A percentile compares a stretch with the other conserved stretches of the same genome.
These are phyloP conservation scores for Morus bassanus DNA, from an alignment of 2,797 vertebrate genomes.

Conservation along the genomic window DNA sequence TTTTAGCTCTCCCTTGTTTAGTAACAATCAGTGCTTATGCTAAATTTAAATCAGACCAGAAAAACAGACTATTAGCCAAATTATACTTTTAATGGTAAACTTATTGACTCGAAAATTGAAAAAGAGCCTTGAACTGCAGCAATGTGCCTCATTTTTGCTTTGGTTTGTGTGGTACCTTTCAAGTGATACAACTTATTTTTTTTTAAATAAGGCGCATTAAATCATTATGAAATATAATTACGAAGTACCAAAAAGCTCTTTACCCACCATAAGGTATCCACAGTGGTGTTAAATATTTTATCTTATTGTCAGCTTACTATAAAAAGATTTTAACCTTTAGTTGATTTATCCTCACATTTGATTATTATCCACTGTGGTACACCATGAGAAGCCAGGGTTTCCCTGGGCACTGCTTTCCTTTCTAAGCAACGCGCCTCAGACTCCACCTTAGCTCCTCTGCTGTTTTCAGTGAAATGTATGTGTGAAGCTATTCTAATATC, in stretches of 20 bases:
- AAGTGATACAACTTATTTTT: neutral
- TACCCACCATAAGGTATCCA: neutral
- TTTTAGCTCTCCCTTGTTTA: neutral
- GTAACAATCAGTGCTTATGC: neutral
- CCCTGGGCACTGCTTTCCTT: neutral
- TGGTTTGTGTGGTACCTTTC: neutral
- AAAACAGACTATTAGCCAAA: neutral
- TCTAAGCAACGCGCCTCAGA: neutral
- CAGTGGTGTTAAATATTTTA: neutral
- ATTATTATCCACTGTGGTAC: neutral
- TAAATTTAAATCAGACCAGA: neutral
- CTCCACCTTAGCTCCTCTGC: neutral
- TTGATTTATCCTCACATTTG: neutral
- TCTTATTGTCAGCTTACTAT: neutral
- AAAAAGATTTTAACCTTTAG: conserved; percentile 28
- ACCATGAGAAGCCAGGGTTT: neutral
- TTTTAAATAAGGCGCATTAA: neutral
- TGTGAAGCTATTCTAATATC: neutral
- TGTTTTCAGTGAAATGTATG: neutral
- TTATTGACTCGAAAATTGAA: neutral
- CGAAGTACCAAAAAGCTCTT: neutral
- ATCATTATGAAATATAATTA: neutral
- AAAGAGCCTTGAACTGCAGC: neutral
- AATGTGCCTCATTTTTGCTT: neutral
- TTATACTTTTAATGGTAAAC: neutral